These are phyloP conservation scores for Zygogramma bicolorata DNA, from an alignment of 2,888 invertebrate genomes.

Conservation along the genomic window DNA sequence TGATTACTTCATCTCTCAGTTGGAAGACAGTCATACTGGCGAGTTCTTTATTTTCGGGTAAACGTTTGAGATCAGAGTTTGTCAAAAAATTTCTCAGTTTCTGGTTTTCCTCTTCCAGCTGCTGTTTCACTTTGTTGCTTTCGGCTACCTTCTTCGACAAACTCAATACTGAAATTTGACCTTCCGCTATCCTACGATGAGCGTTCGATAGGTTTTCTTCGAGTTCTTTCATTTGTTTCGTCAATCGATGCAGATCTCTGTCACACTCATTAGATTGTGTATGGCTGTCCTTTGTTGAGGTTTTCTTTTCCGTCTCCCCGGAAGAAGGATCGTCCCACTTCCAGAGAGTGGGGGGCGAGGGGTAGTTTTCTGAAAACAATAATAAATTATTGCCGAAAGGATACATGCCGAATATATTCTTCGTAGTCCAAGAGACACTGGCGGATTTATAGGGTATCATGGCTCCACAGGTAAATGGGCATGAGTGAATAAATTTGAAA, in stretches of 20 bases:
- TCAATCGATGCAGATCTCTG: neutral
- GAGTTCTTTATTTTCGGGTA: neutral
- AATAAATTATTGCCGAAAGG: too few relatives aligned
- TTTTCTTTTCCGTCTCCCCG: neutral
- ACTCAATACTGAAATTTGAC: neutral
- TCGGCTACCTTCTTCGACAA: neutral
- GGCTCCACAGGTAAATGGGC: too few relatives aligned
- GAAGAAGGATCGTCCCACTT: neutral
- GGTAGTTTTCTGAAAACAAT: too few relatives aligned
- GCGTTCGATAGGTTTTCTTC: neutral
- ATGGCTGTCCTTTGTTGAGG: neutral
- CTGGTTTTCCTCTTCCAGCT: constrained; percentile 3
- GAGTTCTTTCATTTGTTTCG: neutral
- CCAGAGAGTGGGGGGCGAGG: too few relatives aligned
- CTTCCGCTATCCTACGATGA: neutral
- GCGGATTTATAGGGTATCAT: too few relatives aligned
- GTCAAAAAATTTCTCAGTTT: neutral
- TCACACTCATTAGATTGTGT: neutral
- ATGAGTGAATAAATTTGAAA: too few relatives aligned
- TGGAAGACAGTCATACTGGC: neutral
- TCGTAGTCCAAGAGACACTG: too few relatives aligned
- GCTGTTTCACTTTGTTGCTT: neutral
- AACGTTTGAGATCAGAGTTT: neutral
- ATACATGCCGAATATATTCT: too few relatives aligned
- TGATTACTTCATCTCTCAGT: neutral